phyloP scores from a whole-genome alignment of 2,888 invertebrate genomes.

The Yponomeuta plumbellus region DNA sequence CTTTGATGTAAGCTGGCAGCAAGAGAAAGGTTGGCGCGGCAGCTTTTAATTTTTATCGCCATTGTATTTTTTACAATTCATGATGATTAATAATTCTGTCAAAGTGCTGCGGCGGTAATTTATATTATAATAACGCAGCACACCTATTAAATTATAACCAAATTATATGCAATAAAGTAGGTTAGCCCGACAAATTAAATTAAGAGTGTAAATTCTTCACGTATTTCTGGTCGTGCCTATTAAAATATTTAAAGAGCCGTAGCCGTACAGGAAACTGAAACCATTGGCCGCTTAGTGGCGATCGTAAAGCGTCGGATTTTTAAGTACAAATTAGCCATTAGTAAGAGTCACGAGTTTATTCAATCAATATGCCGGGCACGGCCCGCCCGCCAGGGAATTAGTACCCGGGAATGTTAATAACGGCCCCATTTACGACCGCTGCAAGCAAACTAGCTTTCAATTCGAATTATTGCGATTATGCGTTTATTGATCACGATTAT shows the following conservation, averaged over 20 bases:
- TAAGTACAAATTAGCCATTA: conserved; percentile 21
- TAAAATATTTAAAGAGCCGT: conserved; percentile 5
- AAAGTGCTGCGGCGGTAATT: not conserved
- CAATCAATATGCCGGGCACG: conserved; percentile 40
- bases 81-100: not conserved
- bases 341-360: conserved; percentile 30
- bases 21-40: not conserved
- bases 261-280: conserved; percentile 22
- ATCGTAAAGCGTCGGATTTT: conserved; percentile 15
- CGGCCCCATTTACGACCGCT: conserved; percentile 42
- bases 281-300: conserved; percentile 12
- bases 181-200: not conserved
- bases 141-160: too few relatives aligned
- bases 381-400: conserved; percentile 36
- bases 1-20: not conserved
- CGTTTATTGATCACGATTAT: conserved; percentile 33
- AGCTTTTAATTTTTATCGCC: not conserved
- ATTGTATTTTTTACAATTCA: not conserved
- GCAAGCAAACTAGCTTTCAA: conserved; percentile 37
- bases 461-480: conserved; percentile 34
- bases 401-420: conserved; percentile 43
- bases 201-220: not conserved
- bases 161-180: not conserved
- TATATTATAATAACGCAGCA: not conserved
- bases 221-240: not conserved